Base-by-base conservation (phyloP, 2,888 invertebrate genomes). In the Drosophila birchii region DNA sequence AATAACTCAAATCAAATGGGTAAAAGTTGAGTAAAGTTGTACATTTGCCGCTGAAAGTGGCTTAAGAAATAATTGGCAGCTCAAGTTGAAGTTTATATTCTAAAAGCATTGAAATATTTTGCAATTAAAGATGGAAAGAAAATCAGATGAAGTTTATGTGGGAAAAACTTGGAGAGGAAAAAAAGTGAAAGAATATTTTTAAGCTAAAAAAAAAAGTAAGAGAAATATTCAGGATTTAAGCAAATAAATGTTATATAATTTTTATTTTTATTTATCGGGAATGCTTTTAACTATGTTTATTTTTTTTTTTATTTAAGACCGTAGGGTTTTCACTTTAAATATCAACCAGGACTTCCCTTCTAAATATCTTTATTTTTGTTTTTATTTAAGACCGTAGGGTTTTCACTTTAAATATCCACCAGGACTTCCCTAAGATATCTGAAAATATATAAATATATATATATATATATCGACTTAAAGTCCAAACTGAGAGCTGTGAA, bases 21-120 rank as follows among this genome's bases (percentile, higher is more conserved):
- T 11, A 56, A 18, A 26, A 59, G 20, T 32, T 59, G 16, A 16
- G 14, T 3, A 45, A 39, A 59, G 26, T 62, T 49, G 12, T 7
- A n/a, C 8, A 49, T 14, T 34, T 4, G 14, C 18, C 34, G 34
- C n/a, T 63, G 36, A 51, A 49, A 18, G 29, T 16, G 63, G 51
- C 51, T 44, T 66, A 32, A 8, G 12, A 66, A 66, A 53, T 64
- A 64, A 44, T 66, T 66, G 66, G 66, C 49, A 36, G 64, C 20
- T 43, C 12, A 64, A 39, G 18, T 36, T 34, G 18, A 23, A 29
- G 47, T 41, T 38, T 16, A 32, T 34, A 47, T 34, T 34, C 16
- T 61, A 32, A 39, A n/a, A 16, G 16, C 16, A 34, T 18, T 18
- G 16, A 56, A 56, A 32, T 16, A n/a, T 20, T 20, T 53, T 36